Evolutionary conservation across 2,888 invertebrate species (phyloP).

Genomic region (Noctua comes): DNA sequence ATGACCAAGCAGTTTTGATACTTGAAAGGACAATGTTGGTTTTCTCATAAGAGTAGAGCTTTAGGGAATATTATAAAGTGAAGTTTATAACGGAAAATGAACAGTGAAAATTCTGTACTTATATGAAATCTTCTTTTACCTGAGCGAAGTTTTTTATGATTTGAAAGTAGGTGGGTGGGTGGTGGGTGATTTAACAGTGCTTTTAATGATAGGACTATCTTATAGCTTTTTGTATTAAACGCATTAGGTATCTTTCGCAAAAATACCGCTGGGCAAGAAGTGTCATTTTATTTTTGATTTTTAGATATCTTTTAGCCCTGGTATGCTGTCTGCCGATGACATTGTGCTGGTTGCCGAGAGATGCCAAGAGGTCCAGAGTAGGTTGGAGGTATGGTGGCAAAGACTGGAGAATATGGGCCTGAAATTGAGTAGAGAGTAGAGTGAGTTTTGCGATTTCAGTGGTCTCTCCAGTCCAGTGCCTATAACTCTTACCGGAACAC

Average conservation of each 20-base stretch:
- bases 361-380: too few relatives aligned
- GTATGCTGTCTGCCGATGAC: too few relatives aligned
- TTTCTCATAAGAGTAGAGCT: conserved; percentile 1
- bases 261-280: background rate
- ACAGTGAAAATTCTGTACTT: background rate
- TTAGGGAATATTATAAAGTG: background rate
- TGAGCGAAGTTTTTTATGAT: background rate
- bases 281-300: background rate
- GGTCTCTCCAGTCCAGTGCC: too few relatives aligned
- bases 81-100: background rate
- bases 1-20: conserved; percentile 67
- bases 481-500: too few relatives aligned
- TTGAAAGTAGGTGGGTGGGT: background rate
- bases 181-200: background rate
- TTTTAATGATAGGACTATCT: background rate
- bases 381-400: too few relatives aligned
- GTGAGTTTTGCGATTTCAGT: too few relatives aligned
- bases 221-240: background rate
- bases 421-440: too few relatives aligned
- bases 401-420: too few relatives aligned
- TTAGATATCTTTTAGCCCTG: background rate
- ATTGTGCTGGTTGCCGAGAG: too few relatives aligned
- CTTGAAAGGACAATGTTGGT: conserved; percentile 51
- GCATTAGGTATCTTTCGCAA: background rate
- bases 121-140: background rate